Base-by-base conservation (phyloP, 2,113 vertebrate species). In the Muntiacus muntjak region DNA sequence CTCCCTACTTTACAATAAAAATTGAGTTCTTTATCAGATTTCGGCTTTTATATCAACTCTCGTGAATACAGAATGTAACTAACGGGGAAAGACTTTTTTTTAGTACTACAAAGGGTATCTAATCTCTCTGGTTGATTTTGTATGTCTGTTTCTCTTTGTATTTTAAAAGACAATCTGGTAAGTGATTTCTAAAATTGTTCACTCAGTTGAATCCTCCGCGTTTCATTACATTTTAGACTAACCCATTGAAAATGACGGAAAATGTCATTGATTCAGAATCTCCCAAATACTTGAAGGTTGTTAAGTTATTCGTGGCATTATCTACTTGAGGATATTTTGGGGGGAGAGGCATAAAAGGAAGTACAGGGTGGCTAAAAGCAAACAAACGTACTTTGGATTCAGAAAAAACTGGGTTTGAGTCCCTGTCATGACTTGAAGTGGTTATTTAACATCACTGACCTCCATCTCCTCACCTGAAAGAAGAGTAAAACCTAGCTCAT, bases 121-220 rank as follows among this genome's bases (percentile, higher is more conserved):
- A 74, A 78, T 55, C 57, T 84, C 9, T 86, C 78, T 52, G 21
- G 17, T 50, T 94, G 90, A 95, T 86, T 95, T 89, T 62, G 14
- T 55, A 58, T 30, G 40, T 74, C 19, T 82, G n/a, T 58, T 87
- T 81, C 25, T 43, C 64, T 30, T 50, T 84, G 57, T 43, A 76
- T 87, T 93, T 96, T 96, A 60, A 96, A 97, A 89, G 50, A 40
- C 12, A 96, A 47, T 52, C 62, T 89, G 62, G 13, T 26, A 94
- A 98, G 30, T 79, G 23, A 30, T 94, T 96, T 91, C 45, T 85
- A 81, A 93, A 86, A 89, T 12, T 79, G 47, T 95, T 23, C 33
- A 16, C 50, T 97, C 64, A 64, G 25, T 47, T 64, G 87, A 64
- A 16, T 92, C 26, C 40, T 88, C 76, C 6, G 25, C 15, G 16